A percentile compares a stretch with the other conserved stretches of the same genome.
Conservation (phyloP, 2,113 vertebrate genomes). For the Xiphophorus couchianus region DNA sequence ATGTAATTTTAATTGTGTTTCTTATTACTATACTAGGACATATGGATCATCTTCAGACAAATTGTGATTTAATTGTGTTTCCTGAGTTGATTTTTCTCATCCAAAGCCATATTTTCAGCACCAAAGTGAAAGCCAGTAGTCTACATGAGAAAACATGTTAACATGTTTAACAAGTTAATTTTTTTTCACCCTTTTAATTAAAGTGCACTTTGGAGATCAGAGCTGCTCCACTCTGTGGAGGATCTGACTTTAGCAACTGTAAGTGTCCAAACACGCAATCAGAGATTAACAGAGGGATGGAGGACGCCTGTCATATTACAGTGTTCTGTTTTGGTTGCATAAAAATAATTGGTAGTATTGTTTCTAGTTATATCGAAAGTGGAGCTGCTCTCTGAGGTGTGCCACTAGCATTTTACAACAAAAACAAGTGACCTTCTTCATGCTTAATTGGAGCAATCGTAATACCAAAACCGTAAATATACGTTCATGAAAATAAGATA, state of each 20-base stretch:
- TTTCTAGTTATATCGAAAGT: constrained; percentile 11
- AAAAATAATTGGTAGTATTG: background rate
- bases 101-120: constrained; percentile 19
- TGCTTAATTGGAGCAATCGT: constrained; percentile 22
- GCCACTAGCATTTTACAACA: constrained; percentile 24
- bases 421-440: constrained; percentile 22
- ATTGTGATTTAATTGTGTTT: background rate
- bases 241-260: constrained; percentile 55
- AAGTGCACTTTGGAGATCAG: constrained; percentile 57
- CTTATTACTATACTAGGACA: too few species aligned
- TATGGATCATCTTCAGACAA: background rate
- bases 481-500: background rate
- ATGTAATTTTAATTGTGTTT: too few species aligned
- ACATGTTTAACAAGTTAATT: constrained; percentile 34
- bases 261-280: constrained; percentile 35
- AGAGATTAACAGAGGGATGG: background rate
- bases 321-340: background rate
- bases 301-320: too few species aligned
- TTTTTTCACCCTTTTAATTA: constrained; percentile 48
- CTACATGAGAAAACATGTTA: constrained; percentile 24
- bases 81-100: background rate
- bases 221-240: constrained; percentile 41
- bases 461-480: constrained; percentile 8
- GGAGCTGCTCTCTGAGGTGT: constrained; percentile 8
- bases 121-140: background rate